Evolutionary conservation across 2,888 invertebrate species (phyloP).

Genomic region (Octodonta nipae): DNA sequence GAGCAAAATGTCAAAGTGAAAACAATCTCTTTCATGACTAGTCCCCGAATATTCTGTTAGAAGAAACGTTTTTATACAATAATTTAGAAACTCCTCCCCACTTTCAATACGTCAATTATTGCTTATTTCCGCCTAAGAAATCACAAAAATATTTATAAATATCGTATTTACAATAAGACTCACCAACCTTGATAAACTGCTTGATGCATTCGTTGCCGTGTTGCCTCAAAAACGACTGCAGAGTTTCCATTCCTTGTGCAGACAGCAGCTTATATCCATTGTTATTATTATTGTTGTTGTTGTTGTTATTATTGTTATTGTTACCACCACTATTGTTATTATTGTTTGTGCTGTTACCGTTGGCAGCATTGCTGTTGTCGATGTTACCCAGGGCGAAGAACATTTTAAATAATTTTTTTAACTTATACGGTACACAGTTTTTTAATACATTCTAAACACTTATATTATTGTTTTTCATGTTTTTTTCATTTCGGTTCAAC

Average conservation of each 20-base stretch:
- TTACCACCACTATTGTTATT: constrained; percentile 17
- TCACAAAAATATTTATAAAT: not conserved
- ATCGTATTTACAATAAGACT: not conserved
- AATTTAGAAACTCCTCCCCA: no score
- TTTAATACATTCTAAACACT: no score
- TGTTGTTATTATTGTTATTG: constrained; percentile 17
- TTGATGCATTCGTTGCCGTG: constrained; percentile 53
- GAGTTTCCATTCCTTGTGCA: constrained; percentile 46
- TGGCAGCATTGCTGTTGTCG: constrained; percentile 22
- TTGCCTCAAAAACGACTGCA: constrained; percentile 48
- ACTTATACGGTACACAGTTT: no score
- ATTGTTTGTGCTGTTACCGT: constrained; percentile 22
- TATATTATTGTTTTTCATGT: no score
- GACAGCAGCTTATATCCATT: constrained; percentile 45
- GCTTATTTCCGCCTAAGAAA: no score
- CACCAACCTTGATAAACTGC: constrained; percentile 50
- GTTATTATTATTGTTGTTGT: constrained; percentile 35
- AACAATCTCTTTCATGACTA: no score
- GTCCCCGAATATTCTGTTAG: no score
- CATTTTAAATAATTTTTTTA: no score
- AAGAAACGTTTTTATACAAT: no score
- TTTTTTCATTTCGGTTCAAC: no score
- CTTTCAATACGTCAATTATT: no score
- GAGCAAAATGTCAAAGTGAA: no score
- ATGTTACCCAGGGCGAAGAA: constrained; percentile 24